These are phyloP conservation scores for Ciconia stormi DNA, from an alignment of 2,113 vertebrate genomes.

Conservation along the genomic window DNA sequence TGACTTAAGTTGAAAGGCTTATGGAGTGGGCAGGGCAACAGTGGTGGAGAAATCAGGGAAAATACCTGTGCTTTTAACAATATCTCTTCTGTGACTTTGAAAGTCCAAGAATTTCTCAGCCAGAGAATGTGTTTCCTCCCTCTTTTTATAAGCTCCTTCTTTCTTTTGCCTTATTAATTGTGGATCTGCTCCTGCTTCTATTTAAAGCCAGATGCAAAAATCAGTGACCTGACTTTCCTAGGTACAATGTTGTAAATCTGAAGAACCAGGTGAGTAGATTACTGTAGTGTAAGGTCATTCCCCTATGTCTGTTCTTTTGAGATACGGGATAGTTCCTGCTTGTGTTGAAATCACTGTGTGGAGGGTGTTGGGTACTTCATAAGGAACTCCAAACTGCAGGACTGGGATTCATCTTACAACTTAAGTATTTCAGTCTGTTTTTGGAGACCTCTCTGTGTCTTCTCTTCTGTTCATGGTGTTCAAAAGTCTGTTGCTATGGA, in stretches of 20 bases:
- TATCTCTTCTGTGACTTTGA: constrained; percentile 59
- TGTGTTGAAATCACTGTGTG: constrained; percentile 28
- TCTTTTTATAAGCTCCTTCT: constrained; percentile 61
- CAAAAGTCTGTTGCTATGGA: constrained; percentile 22
- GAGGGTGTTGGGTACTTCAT: constrained; percentile 2
- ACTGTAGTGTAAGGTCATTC: not conserved
- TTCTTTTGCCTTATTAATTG: constrained; percentile 62
- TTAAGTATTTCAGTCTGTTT: constrained; percentile 9
- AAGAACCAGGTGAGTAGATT: constrained; percentile 52
- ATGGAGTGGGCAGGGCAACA: not conserved
- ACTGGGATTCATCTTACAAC: constrained; percentile 13
- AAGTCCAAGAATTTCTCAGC: constrained; percentile 49
- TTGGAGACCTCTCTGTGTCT: constrained; percentile 51
- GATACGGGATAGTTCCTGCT: constrained; percentile 8
- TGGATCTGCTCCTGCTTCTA: constrained; percentile 50
- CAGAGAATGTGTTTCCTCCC: constrained; percentile 59
- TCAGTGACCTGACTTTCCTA: constrained; percentile 39
- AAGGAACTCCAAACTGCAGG: constrained; percentile 4
- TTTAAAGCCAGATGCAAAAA: constrained; percentile 57
- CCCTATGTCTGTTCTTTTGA: constrained; percentile 9
- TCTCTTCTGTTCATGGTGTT: constrained; percentile 9
- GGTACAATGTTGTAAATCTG: constrained; percentile 30
- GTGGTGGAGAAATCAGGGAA: constrained; percentile 56
- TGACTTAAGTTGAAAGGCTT: not conserved
- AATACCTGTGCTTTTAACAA: constrained; percentile 61